Conservation (phyloP, 1,140 invertebrate genomes). For the Uloborus diversus region DNA sequence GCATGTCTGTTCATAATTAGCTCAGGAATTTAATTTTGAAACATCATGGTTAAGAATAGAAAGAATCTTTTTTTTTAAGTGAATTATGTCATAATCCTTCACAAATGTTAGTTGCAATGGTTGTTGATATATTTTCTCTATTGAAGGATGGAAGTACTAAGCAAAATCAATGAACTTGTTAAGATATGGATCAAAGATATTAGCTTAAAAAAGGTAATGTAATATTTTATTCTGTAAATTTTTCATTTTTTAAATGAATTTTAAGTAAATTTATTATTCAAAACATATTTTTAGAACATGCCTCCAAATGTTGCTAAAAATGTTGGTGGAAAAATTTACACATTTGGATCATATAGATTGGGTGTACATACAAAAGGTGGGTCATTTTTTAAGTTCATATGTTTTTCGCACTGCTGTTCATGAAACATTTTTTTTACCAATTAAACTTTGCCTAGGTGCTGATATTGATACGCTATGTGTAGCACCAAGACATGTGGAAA, state of each 20-base stretch:
- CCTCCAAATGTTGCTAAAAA: slow-evolving; percentile 83
- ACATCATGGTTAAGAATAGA: no score
- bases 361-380: slow-evolving; percentile 84
- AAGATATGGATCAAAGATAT: slow-evolving; percentile 84
- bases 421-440: slow-evolving; percentile 8
- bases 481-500: slow-evolving; percentile 92
- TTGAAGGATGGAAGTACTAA: slow-evolving; percentile 70
- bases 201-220: neutral
- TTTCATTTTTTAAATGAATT: neutral
- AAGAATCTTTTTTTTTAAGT: no score
- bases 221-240: neutral
- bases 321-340: slow-evolving; percentile 97
- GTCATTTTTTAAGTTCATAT: neutral
- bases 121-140: neutral
- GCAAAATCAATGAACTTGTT: slow-evolving; percentile 87
- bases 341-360: slow-evolving; percentile 94
- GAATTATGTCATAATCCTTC: no score
- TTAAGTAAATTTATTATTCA: neutral
- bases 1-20: no score
- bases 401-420: no score
- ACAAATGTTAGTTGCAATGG: neutral
- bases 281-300: slow-evolving; percentile 73
- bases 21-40: no score
- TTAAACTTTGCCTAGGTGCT: slow-evolving; percentile 76
- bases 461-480: slow-evolving; percentile 99